Conservation (phyloP, 2,113 vertebrate species). For the Phrynosoma platyrhinos region DNA sequence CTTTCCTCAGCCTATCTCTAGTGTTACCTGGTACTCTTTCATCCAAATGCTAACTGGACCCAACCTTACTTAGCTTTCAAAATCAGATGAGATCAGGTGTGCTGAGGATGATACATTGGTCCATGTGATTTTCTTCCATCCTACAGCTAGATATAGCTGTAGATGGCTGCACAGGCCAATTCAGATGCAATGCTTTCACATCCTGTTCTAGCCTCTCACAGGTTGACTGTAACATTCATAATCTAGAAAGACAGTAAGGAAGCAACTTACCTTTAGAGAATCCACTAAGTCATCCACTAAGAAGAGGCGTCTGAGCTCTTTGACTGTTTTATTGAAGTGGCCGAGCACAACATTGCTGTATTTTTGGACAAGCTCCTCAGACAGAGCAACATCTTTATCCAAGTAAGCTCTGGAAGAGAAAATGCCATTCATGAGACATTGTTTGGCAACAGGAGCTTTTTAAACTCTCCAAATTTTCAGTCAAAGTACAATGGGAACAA, state of each 20-base stretch:
- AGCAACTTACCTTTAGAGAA: slow-evolving; percentile 91
- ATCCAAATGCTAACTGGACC: too few relatives aligned
- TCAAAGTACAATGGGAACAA: accelerated
- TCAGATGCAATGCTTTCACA: too few relatives aligned
- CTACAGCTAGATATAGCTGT: background rate
- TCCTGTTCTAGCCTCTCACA: background rate
- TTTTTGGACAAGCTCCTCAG: slow-evolving; percentile 90
- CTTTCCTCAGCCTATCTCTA: too few relatives aligned
- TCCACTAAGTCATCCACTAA: slow-evolving; percentile 97
- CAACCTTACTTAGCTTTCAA: too few relatives aligned
- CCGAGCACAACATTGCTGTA: slow-evolving; percentile 89
- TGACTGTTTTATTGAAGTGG: slow-evolving; percentile 84
- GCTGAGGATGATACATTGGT: too few relatives aligned
- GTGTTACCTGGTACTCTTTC: too few relatives aligned
- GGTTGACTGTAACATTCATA: background rate
- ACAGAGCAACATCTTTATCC: slow-evolving; percentile 88
- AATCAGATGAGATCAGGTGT: too few relatives aligned
- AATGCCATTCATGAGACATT: background rate
- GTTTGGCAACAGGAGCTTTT: accelerated
- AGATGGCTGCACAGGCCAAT: background rate
- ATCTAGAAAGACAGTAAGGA: background rate
- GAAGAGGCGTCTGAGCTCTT: slow-evolving; percentile 91
- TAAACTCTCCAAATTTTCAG: background rate
- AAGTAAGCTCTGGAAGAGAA: slow-evolving; percentile 84
- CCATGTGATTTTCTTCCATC: background rate